Base-by-base conservation (phyloP, 2,797 vertebrate genomes). In the Antrozous pallidus region DNA sequence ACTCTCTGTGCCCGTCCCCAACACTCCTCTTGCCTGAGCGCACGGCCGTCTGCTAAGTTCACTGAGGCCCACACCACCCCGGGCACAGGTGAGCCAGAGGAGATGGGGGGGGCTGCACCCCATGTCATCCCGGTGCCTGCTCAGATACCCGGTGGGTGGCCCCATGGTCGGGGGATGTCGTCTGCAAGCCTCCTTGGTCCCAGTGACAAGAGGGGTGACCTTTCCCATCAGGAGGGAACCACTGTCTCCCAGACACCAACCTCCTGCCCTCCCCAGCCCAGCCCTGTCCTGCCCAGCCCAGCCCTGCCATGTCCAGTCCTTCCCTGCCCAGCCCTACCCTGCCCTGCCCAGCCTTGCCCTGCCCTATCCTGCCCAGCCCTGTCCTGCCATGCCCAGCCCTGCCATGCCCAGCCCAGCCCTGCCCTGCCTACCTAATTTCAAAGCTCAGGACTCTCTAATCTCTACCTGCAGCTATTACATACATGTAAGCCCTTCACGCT, bases 81-180 rank as follows among this genome's bases (percentile, higher is more conserved):
- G 13, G 0, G 16, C 17, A 5, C 0, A 8, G 45, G 7, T 0
- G 24, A 22, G 73, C 73, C 28, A 12, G 2, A 0, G 0, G 16
- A 18, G 36, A 16, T 0, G 17, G 65, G 51, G 47, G 1, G 0
- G 3, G 24, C 36, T 73, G 11, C 70, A 18, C 3, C 28, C 70
- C n/a, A 0, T 0, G 3, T 12, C 85, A 56, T 0, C 33, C 26
- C 14, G 65, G 36, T 0, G 3, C 45, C 74, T 24, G 11, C 26
- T 40, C 20, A 33, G 22, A 24, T 16, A 5, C 1, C 16, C 1
- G 54, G 13, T 0, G 10, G 42, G 5, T 1, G 1, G 33, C 75
- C 54, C 28, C 14, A 2, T 0, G 31, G 6, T n/a, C n/a, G 65
- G 40, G 1, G 1, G 10, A 0, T 5, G 28, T 45, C 71, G 4